A percentile compares a stretch with the other conserved stretches of the same genome.
phyloP scores from a whole-genome alignment of 2,113 vertebrate species.

The Erythrolamprus reginae region DNA sequence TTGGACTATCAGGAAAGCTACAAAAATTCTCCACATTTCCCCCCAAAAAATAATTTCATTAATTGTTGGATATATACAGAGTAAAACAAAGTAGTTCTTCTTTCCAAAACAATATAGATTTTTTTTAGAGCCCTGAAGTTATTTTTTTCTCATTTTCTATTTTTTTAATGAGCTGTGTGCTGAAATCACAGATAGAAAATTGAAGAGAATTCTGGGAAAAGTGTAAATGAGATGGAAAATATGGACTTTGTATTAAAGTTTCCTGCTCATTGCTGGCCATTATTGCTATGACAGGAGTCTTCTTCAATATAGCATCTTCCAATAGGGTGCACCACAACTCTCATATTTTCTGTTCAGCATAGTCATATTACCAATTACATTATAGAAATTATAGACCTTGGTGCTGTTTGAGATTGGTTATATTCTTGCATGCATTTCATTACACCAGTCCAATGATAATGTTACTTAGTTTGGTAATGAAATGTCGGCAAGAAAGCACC shows the following conservation, averaged over 20 bases:
- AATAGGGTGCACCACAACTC: not conserved
- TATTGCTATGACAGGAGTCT: not conserved
- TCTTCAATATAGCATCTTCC: not conserved
- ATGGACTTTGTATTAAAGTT: not conserved
- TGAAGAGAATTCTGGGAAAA: not conserved
- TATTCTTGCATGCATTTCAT: not conserved
- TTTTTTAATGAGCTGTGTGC: not conserved
- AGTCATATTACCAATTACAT: not conserved
- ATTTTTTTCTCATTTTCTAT: not conserved
- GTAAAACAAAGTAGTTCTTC: not conserved
- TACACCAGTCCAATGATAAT: not conserved
- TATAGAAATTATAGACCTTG: not conserved
- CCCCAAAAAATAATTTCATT: not conserved
- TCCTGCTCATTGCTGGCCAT: not conserved
- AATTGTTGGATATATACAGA: not conserved
- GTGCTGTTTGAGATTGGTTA: not conserved
- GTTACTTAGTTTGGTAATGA: not conserved
- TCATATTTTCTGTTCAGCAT: not conserved
- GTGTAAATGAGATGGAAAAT: not conserved
- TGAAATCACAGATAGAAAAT: not conserved
- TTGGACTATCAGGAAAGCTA: not conserved
- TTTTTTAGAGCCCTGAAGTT: not conserved
- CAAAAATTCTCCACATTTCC: not conserved
- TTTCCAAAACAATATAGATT: not conserved
- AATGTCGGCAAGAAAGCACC: not conserved